Percentiles rank a stretch among this genome's conserved stretches.
These are phyloP conservation scores for Siniperca chuatsi DNA, from an alignment of 2,113 vertebrate genomes.

Conservation along the genomic window DNA sequence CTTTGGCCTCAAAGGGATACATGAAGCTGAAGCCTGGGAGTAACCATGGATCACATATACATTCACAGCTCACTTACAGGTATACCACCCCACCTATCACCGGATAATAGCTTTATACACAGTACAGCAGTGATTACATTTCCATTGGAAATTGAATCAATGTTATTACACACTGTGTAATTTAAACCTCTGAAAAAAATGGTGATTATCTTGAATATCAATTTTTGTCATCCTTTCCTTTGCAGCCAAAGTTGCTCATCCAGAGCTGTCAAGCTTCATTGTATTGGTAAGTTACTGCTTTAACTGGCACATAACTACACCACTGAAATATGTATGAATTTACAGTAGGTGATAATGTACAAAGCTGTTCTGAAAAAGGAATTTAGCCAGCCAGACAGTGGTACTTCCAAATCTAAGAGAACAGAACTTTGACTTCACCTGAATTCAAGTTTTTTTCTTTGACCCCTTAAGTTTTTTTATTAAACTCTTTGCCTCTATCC, in stretches of 20 bases:
- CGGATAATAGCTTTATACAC: neutral
- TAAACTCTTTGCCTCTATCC: neutral
- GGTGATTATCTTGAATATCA: neutral
- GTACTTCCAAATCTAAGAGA: neutral
- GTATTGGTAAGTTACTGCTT: constrained; percentile 75
- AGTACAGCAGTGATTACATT: neutral
- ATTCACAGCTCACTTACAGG: constrained; percentile 64
- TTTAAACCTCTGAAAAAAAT: neutral
- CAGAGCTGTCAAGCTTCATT: constrained; percentile 62
- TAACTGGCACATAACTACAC: neutral
- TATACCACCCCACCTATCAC: constrained; percentile 11
- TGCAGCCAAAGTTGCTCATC: constrained; percentile 64
- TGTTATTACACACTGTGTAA: neutral
- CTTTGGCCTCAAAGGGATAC: constrained; percentile 55
- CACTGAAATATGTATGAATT: neutral
- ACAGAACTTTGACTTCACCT: too few species aligned
- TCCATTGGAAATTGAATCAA: neutral
- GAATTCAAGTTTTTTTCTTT: neutral
- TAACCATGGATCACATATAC: neutral
- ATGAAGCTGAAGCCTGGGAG: constrained; percentile 61
- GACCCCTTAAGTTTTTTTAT: neutral
- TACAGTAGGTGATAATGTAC: neutral
- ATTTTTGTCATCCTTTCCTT: constrained; percentile 2
- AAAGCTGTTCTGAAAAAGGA: neutral
- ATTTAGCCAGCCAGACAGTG: neutral